Conservation (phyloP, 2,888 invertebrate genomes). For the Stenodera caucasica region DNA sequence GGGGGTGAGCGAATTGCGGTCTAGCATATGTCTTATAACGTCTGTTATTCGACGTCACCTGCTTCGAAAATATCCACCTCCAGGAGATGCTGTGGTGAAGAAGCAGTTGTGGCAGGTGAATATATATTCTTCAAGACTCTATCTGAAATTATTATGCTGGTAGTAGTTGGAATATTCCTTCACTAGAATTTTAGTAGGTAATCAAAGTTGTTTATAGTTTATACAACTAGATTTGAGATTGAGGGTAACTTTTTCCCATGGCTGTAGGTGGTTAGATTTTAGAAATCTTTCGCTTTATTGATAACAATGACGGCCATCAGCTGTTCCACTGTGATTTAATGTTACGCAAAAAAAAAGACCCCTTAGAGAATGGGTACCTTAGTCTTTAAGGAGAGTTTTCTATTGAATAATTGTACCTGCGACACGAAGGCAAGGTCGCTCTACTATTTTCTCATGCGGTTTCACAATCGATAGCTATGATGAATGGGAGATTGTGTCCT, state of each 20-base stretch:
- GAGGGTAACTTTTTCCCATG: no score
- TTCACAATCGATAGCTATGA: not conserved
- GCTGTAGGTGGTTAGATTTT: not conserved
- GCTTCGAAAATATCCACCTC: slow-evolving; percentile 17
- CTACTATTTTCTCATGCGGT: slow-evolving; percentile 16
- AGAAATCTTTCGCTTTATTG: not conserved
- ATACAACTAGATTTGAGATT: no score
- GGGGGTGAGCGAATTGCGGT: not conserved
- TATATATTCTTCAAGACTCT: not conserved
- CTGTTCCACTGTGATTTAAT: slow-evolving; percentile 32
- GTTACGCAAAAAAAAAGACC: slow-evolving; percentile 27
- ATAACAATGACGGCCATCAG: slow-evolving; percentile 20
- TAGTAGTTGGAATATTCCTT: no score
- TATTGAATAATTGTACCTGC: slow-evolving; percentile 14
- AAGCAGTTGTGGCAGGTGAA: slow-evolving; percentile 24
- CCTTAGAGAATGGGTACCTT: slow-evolving; percentile 18
- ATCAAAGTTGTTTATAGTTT: no score
- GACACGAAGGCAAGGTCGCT: slow-evolving; percentile 16
- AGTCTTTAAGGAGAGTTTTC: not conserved
- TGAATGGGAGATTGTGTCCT: slow-evolving; percentile 1
- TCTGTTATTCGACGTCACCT: slow-evolving; percentile 19
- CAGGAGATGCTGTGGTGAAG: slow-evolving; percentile 26
- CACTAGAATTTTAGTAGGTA: no score
- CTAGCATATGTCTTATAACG: slow-evolving; percentile 23
- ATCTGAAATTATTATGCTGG: no score